These are phyloP conservation scores for Mandrillus leucophaeus DNA, from an alignment of 2,113 vertebrate genomes.

Conservation along the genomic window DNA sequence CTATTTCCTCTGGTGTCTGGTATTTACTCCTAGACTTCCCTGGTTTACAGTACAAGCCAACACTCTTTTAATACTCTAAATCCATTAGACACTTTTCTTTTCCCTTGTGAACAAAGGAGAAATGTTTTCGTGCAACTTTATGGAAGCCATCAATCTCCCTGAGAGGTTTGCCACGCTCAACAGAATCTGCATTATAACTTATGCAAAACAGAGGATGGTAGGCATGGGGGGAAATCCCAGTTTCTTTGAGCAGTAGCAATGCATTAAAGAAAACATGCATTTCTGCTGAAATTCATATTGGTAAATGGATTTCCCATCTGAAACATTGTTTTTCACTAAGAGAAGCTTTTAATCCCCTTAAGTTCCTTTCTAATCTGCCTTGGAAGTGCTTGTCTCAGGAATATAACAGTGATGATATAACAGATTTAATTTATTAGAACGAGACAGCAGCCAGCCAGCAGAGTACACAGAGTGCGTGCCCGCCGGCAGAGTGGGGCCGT, in stretches of 20 bases:
- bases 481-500: neutral
- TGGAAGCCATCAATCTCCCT: conserved; percentile 82
- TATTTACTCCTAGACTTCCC: conserved; percentile 1
- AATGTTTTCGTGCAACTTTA: conserved; percentile 76
- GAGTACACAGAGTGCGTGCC: conserved; percentile 69
- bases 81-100: conserved; percentile 80
- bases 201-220: conserved; percentile 75
- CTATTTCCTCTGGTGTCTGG: conserved; percentile 64
- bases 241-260: conserved; percentile 77
- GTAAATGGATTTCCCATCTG: conserved; percentile 88
- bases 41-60: conserved; percentile 55
- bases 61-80: conserved; percentile 77
- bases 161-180: conserved; percentile 76
- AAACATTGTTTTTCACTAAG: conserved; percentile 88
- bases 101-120: conserved; percentile 78
- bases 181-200: conserved; percentile 75
- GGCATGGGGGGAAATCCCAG: conserved; percentile 61
- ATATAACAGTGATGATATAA: conserved; percentile 86
- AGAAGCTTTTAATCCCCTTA: conserved; percentile 91
- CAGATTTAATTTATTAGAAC: conserved; percentile 89
- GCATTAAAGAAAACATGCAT: conserved; percentile 83
- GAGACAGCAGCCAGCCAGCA: conserved; percentile 82
- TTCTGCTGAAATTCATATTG: conserved; percentile 88
- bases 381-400: conserved; percentile 87
- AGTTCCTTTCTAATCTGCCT: conserved; percentile 88